Base-by-base conservation (phyloP, 1,140 invertebrate genomes). In the Thereuonema tuberculata region DNA sequence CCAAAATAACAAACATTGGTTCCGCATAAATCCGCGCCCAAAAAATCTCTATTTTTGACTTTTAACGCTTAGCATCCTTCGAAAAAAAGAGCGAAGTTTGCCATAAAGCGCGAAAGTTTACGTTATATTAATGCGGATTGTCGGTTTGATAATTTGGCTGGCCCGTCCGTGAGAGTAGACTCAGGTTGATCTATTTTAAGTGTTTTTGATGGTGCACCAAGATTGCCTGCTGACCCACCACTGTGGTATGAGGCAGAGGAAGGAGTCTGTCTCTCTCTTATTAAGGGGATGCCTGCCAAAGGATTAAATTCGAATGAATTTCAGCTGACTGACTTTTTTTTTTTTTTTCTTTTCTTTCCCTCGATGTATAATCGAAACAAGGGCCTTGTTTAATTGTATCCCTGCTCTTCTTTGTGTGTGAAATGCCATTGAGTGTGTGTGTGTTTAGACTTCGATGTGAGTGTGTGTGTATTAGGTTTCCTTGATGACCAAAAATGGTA, bases 401-500 rank as follows among this genome's bases (percentile, higher is more conserved):
- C 37, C n/a, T 43, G n/a, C 9, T 12, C 9, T n/a, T 9, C n/a
- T 43, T 43, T 43, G 37, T 12, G 9, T 43, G n/a, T 12, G 9
- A 9, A 43, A 43, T 43, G n/a, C 9, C 37, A n/a, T 43, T n/a
- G n/a, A n/a, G n/a, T n/a, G n/a, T n/a, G n/a, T n/a, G n/a, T n/a
- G n/a, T n/a, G n/a, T 43, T 43, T n/a, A 43, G 9, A 43, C 37
- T 9, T 12, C 37, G 9, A 12, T 12, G n/a, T 9, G 37, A 9
- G n/a, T 43, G 9, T 9, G 37, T 9, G n/a, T 43, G 37, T 43
- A 43, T 43, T 43, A n/a, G 37, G 49, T 52, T 52, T 15, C 49
- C 12, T 12, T 12, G 49, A 52, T 52, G 49, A 24, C 49, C 49
- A 52, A 52, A 52, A 52, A 52, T 52, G 49, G 49, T 15, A 52